Conservation (phyloP, 1,140 invertebrate species). For the Myzus persicae region DNA sequence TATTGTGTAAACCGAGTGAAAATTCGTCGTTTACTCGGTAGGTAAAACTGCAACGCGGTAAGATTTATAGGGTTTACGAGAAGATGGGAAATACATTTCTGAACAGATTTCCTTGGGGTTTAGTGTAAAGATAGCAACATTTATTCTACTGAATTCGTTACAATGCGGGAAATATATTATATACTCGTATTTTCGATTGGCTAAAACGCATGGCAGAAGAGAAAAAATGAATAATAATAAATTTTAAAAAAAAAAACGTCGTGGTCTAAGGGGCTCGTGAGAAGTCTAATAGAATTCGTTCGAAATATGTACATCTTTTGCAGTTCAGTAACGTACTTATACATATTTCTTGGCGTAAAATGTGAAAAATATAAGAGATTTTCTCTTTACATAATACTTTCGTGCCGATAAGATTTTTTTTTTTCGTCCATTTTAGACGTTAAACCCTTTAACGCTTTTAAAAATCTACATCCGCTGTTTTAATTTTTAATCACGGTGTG, state of each 20-base stretch:
- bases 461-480: neutral
- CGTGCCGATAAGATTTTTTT: neutral
- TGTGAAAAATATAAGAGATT: neutral
- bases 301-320: neutral
- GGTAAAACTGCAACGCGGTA: neutral
- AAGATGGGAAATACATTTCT: conserved; percentile 32
- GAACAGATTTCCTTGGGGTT: conserved; percentile 43
- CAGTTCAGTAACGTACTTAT: neutral
- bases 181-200: neutral
- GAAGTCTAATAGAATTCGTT: conserved; percentile 15
- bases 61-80: conserved; percentile 28
- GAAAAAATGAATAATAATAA: neutral
- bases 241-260: neutral
- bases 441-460: neutral
- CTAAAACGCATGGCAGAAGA: neutral
- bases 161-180: neutral
- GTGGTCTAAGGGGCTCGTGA: neutral
- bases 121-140: neutral
- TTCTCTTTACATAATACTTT: neutral
- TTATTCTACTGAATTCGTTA: neutral
- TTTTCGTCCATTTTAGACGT: neutral
- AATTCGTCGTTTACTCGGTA: neutral
- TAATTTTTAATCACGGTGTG: neutral
- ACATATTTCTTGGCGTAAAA: neutral
- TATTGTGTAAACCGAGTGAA: conserved; percentile 17